phyloP scores from a whole-genome alignment of 2,888 invertebrate species.

The Clusia tigrina region DNA sequence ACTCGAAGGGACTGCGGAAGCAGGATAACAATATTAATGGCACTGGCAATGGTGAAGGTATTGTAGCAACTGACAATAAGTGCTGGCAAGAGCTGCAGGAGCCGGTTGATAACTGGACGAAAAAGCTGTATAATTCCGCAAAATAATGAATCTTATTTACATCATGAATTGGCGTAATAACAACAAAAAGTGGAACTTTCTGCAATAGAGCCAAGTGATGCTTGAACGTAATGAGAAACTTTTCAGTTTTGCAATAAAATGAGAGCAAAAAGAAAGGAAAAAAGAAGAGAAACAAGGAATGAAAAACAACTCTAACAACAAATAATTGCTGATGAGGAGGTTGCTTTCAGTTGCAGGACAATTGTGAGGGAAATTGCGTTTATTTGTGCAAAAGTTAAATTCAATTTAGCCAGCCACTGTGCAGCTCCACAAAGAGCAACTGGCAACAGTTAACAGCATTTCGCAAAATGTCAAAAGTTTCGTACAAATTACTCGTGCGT shows the following conservation, averaged over 20 bases:
- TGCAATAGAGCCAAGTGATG: neutral
- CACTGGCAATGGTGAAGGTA: no score
- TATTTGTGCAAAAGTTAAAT: no score
- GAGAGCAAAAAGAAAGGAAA: neutral
- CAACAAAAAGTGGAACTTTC: neutral
- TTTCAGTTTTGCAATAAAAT: neutral
- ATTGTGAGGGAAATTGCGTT: no score
- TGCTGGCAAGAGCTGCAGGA: neutral
- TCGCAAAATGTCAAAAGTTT: neutral
- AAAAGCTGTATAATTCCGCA: neutral
- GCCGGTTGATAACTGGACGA: neutral
- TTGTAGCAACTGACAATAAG: no score
- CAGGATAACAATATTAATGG: no score
- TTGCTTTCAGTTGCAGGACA: no score
- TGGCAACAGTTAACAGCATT: neutral
- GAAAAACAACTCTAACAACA: neutral
- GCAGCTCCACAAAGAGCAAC: neutral
- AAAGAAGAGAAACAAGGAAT: neutral
- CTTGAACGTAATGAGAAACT: neutral
- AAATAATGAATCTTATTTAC: conserved; percentile 7
- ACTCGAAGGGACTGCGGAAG: no score
- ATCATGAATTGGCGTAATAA: neutral
- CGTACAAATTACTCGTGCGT: neutral
- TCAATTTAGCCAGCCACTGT: neutral
- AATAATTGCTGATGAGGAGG: no score